Evolutionary conservation across 2,113 vertebrate species (phyloP).

Genomic region (Rhea pennata): DNA sequence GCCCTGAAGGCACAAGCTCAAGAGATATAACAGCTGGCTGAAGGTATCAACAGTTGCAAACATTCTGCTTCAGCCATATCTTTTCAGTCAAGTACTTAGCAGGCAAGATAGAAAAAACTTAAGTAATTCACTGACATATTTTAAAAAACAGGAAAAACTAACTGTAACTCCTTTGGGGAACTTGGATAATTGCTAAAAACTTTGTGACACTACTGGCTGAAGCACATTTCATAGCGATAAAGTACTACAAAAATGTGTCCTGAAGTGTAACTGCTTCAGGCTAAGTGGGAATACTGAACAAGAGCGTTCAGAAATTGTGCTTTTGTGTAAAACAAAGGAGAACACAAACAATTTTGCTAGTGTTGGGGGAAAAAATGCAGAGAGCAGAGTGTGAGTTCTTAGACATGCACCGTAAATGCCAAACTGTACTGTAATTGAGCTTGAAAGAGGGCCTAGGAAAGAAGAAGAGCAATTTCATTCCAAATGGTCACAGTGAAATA

Average conservation of each 20-base stretch:
- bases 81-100: conserved; percentile 54
- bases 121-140: conserved; percentile 55
- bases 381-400: not conserved
- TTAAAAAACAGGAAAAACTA: conserved; percentile 48
- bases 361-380: not conserved
- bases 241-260: not conserved
- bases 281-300: not conserved
- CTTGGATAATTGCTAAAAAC: conserved; percentile 53
- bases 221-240: not conserved
- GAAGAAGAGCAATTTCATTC: not conserved
- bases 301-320: not conserved
- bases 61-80: conserved; percentile 64
- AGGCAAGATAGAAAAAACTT: not conserved
- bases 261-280: not conserved
- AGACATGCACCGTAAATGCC: not conserved
- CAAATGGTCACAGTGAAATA: not conserved
- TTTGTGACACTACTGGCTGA: conserved; percentile 2
- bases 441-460: not conserved
- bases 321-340: not conserved
- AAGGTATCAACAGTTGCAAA: conserved; percentile 72
- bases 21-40: conserved; percentile 67
- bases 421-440: not conserved
- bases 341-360: not conserved
- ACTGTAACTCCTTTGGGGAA: conserved; percentile 33
- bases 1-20: conserved; percentile 70